A percentile compares a stretch with the other conserved stretches of the same genome.
Evolutionary conservation across 2,797 vertebrate species (phyloP).

Genomic region (Antrozous pallidus): DNA sequence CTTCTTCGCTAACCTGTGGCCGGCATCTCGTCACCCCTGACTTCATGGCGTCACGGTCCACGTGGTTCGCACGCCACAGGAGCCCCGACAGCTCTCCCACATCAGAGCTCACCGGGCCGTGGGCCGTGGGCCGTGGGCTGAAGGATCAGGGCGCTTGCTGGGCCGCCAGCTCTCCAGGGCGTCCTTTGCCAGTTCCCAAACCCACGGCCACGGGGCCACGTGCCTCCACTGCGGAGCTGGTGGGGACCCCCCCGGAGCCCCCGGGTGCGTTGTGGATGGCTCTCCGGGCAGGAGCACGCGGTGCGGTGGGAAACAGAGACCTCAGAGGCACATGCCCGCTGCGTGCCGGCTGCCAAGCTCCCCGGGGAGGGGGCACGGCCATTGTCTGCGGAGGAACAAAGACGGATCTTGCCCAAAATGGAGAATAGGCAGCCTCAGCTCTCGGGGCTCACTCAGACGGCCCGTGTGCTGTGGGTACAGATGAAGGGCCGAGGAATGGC

Average conservation of each 20-base stretch:
- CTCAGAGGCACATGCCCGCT: slow-evolving; percentile 52
- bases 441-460: slow-evolving; percentile 53
- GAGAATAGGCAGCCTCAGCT: slow-evolving; percentile 51
- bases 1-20: not conserved
- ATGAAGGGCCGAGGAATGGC: slow-evolving; percentile 62
- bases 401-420: slow-evolving; percentile 43
- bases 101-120: too few species aligned
- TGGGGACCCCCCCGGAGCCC: not conserved
- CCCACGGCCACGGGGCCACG: not conserved
- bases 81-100: too few species aligned
- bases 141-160: too few species aligned
- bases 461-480: slow-evolving; percentile 69
- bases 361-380: slow-evolving; percentile 35
- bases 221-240: not conserved
- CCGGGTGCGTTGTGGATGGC: not conserved
- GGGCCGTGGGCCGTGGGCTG: not conserved
- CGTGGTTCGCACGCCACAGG: too few species aligned
- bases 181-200: not conserved
- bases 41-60: accelerated
- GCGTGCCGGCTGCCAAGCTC: slow-evolving; percentile 51
- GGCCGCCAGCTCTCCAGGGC: not conserved
- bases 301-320: slow-evolving; percentile 45
- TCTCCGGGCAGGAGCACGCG: not conserved
- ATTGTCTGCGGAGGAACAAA: slow-evolving; percentile 63
- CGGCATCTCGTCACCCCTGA: too few species aligned